Base-by-base conservation (phyloP, 2,797 vertebrate species). In the Vespertilio murinus region DNA sequence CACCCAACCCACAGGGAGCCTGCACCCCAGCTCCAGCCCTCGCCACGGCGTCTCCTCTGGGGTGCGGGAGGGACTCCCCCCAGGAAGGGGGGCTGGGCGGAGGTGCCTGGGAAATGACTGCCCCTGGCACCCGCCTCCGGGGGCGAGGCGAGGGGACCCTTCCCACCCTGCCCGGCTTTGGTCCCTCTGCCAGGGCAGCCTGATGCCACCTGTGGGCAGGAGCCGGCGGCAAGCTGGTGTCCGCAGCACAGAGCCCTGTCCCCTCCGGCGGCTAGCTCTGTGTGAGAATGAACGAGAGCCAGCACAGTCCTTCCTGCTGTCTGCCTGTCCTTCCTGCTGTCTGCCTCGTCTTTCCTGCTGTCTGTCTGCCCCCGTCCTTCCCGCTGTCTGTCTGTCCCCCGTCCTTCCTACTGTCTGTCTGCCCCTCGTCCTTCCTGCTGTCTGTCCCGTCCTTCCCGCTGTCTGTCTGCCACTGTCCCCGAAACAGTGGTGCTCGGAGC, bases 251-350 rank as follows among this genome's bases (percentile, higher is more conserved):
- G 69, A 95, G 56, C 54, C 54, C 1, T 33, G 67, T 84, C 25
- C 93, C 88, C 45, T 88, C 28, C 85, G 1, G 61, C 13, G 45
- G 23, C 42, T 90, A 30, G 28, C 23, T 64, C 71, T 22, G 54
- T 95, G 81, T 95, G 16, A 88, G 69, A 71, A 64, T 56, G 87
- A 94, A 69, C 22, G 61, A 85, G 90, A 61, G 84, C 64, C 47
- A 8, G n/a, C n/a, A n/a, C 42, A 10, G 45, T 11, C 45, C 45
- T 13, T 47, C 45, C 45, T 13, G 11, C 45, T 17, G 47, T 49
- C 47, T 49, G 80, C 54, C n/a, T 28, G 23, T 69, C 30, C 88
- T 88, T 85, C 35, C 78, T 56, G n/a, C 59, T 18, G 20, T 88
- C 78, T 84, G 56, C 35, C 4, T 8, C 40, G 40, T 40, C 40